phyloP scores from a whole-genome alignment of 2,888 invertebrate genomes.

The Diogma glabrata region DNA sequence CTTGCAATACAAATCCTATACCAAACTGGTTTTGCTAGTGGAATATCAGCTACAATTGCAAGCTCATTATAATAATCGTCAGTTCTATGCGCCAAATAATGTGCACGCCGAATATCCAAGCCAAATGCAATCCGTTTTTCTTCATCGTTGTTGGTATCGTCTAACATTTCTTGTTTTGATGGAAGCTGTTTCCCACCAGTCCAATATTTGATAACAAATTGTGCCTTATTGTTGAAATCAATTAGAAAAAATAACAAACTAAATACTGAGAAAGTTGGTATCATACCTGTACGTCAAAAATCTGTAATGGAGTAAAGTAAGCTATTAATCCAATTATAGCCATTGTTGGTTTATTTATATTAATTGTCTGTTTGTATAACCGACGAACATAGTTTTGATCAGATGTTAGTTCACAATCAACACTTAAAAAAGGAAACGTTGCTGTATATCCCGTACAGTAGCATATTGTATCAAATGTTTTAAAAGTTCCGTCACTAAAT shows the following conservation, averaged over 20 bases:
- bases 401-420: conserved; percentile 54
- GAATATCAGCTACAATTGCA: conserved; percentile 47
- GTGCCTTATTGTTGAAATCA: no score
- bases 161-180: conserved; percentile 47
- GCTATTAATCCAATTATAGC: conserved; percentile 73
- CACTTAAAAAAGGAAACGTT: conserved; percentile 60
- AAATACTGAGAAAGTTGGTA: no score
- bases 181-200: conserved; percentile 52
- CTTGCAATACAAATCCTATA: conserved; percentile 57
- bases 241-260: no score
- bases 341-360: conserved; percentile 66
- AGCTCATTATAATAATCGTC: conserved; percentile 58
- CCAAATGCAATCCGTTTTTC: conserved; percentile 46
- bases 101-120: conserved; percentile 58
- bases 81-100: conserved; percentile 57
- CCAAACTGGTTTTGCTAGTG: conserved; percentile 52
- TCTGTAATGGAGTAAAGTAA: conserved; percentile 68
- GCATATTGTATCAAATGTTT: conserved; percentile 54
- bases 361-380: conserved; percentile 75
- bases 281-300: conserved; percentile 74
- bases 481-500: conserved; percentile 52
- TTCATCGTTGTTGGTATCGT: conserved; percentile 49
- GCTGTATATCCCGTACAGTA: conserved; percentile 67
- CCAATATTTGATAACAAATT: conserved; percentile 53
- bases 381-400: conserved; percentile 70